Evolutionary conservation across 2,888 invertebrate species (phyloP), one percentile per base, ranked within the genome.

Genomic region (Leptinotarsa haldemani): DNA sequence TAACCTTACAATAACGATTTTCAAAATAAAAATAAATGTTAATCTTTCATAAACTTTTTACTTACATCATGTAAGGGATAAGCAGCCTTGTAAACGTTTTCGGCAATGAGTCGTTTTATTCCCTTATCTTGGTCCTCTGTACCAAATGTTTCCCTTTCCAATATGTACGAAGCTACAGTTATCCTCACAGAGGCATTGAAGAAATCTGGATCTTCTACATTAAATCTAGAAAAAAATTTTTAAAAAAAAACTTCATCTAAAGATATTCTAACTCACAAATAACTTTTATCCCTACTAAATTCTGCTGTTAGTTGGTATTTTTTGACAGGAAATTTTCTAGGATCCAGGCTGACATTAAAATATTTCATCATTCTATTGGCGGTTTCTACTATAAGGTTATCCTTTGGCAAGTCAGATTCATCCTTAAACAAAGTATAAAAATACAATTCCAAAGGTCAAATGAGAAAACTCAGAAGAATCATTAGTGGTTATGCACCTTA

Each of bases 41-140:
- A 40, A 52, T 52, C 2, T 52, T 58, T 46, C 47, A 66, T 53
- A n/a, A 53, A 47, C 16, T 58, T 67, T 53, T 64, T 76, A 87
- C 90, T 90, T 87, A 93, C 94, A 88, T 94, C 94, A 85, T 94
- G 94, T 72, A 95, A 86, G 4, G 94, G 93, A 86, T 93, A 94
- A 13, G 94, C 93, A 74, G 93, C 93, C 58, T 89, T 89, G 84
- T 94, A 94, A 63, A 92, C 90, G 40, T 89, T 89, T 82, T 93
- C 92, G 50, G 88, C 86, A 72, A 94, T 82, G 46, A 94, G 87
- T 80, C 92, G 90, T 77, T 93, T 92, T 73, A 94, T 92, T 65
- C 94, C 94, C 81, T 91, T 90, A 74, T 90, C 89, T 83, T 90
- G 91, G 65, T 87, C 87, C 73, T 90, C 89, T 40, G 88, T 88